Percentiles rank a stretch among this genome's conserved stretches.
These are phyloP conservation scores for Unio delphinus DNA, from an alignment of 2,888 invertebrate genomes.

Conservation along the genomic window DNA sequence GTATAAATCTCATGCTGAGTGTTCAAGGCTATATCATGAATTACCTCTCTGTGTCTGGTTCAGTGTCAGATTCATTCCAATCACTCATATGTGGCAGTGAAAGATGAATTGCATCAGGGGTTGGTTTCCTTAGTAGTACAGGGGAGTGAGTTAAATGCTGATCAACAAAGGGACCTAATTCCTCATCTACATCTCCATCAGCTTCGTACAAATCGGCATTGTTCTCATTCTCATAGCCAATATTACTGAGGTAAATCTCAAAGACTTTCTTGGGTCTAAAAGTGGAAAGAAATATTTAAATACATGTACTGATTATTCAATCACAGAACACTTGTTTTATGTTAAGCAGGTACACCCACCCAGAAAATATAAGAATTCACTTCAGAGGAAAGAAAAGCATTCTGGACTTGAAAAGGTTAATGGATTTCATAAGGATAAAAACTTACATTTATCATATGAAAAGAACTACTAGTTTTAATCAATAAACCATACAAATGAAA, in stretches of 20 bases:
- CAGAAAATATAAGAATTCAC: too few relatives aligned
- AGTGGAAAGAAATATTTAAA: not conserved
- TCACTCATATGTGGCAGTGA: slow-evolving; percentile 37
- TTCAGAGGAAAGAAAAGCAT: too few relatives aligned
- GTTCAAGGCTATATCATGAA: not conserved
- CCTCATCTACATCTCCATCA: slow-evolving; percentile 24
- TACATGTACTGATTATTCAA: not conserved
- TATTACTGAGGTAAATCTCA: slow-evolving; percentile 34
- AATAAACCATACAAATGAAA: too few relatives aligned
- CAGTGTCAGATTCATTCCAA: slow-evolving; percentile 33
- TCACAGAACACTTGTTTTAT: too few relatives aligned
- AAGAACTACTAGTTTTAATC: too few relatives aligned
- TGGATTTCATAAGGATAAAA: too few relatives aligned
- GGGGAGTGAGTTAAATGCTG: slow-evolving; percentile 2
- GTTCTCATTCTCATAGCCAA: slow-evolving; percentile 6
- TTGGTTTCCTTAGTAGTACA: slow-evolving; percentile 24
- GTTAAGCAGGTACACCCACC: too few relatives aligned
- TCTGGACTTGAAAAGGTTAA: too few relatives aligned
- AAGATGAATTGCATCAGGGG: slow-evolving; percentile 29
- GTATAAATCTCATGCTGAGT: not conserved
- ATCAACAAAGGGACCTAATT: slow-evolving; percentile 1
- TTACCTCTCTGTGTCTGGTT: slow-evolving; percentile 49
- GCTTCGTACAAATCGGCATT: slow-evolving; percentile 20
- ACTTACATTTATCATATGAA: too few relatives aligned
- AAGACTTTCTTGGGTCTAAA: slow-evolving; percentile 28